Evolutionary conservation across 2,888 invertebrate species (phyloP).

Genomic region (Erpobdella octoculata): DNA sequence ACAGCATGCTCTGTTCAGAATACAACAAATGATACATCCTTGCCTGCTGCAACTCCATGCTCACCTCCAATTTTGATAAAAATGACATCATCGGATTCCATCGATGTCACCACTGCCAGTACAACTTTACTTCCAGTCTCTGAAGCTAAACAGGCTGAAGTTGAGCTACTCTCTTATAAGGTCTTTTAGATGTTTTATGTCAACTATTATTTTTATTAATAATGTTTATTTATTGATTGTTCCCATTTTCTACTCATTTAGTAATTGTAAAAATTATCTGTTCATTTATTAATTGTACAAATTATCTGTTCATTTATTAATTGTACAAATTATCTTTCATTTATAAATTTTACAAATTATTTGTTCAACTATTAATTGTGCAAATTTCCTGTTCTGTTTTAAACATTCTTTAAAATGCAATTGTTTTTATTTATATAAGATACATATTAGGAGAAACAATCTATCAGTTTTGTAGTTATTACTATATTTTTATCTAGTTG

Average conservation of each 20-base stretch:
- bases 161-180: neutral
- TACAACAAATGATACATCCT: neutral
- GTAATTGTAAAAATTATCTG: neutral
- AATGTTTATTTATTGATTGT: neutral
- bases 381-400: too few relatives aligned
- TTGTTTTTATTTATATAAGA: too few relatives aligned
- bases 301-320: neutral
- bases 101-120: too few relatives aligned
- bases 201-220: neutral
- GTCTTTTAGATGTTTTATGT: too few relatives aligned
- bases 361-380: too few relatives aligned
- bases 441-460: too few relatives aligned
- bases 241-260: neutral
- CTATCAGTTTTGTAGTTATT: too few relatives aligned
- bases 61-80: neutral
- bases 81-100: neutral
- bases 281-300: neutral
- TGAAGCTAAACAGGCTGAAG: neutral
- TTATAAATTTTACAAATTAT: too few relatives aligned
- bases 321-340: neutral
- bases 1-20: too few relatives aligned
- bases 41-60: neutral
- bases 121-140: neutral
- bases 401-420: too few relatives aligned
- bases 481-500: too few relatives aligned